Evolutionary conservation across 2,113 vertebrate species (phyloP), one percentile per base, ranked within the genome.

Genomic region (Eublepharis macularius): DNA sequence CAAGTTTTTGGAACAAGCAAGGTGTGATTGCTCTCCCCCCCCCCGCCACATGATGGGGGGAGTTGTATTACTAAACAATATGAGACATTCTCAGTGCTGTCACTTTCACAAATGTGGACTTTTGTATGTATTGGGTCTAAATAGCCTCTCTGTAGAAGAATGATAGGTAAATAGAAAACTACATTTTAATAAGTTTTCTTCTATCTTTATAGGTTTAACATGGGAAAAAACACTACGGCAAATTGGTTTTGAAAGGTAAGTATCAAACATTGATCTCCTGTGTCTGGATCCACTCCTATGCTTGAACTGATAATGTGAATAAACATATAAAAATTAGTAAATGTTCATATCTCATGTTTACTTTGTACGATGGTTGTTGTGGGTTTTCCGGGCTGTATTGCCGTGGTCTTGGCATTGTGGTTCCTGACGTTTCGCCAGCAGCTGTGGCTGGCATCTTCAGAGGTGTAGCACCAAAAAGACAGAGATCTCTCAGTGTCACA

Each of bases 201-300:
- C 60, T 91, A 93, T 91, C 7, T 88, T 70, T 95, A 1, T 86
- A 99, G 99, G 99, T 96, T 97, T 98, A 1, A 92, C 95, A 0
- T 99, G 98, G 99, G 99, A 99, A 95, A 99, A 98, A 95, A 97
- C 98, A 63, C 96, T 99, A 80, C 94, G 99, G 86, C 99, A 99
- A 91, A 98, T 99, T 81, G 99, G 99, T 89, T 99, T 99, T 92
- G 98, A 99, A 95, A 99, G 99, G 99, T 99, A 96, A 98, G 96
- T 76, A 4, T 8, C 26, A 3, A 2, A 34, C 41, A 16, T 82
- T 92, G 82, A 57, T 83, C 85, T 86, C 75, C 39, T 88, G 88
- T 72, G 14, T 24, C 51, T 84, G 34, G 60, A 63, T 63, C 26
- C 60, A 63, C 26, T 87, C 68, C n/a, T 89, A 89, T 66, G 6